Conservation (phyloP, 1,140 invertebrate species). For the Medauroidea extradentata region DNA sequence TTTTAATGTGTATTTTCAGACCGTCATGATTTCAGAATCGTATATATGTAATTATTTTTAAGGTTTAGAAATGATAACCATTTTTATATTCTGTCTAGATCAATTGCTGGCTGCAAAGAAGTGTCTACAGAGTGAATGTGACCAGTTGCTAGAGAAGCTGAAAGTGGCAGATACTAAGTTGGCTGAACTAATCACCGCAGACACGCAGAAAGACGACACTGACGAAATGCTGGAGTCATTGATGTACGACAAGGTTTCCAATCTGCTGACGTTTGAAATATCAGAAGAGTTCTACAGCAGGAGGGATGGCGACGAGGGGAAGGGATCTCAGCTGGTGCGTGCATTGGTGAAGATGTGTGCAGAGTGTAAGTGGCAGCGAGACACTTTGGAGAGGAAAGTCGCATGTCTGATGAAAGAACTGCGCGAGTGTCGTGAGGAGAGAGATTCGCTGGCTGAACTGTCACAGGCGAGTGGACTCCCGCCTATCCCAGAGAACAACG, state of each 20-base stretch:
- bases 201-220: conserved; percentile 25
- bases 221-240: not conserved
- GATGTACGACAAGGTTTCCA: not conserved
- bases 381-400: conserved; percentile 41
- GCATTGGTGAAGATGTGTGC: conserved; percentile 36
- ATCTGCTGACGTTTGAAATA: not conserved
- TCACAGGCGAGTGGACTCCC: conserved; percentile 37
- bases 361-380: conserved; percentile 41
- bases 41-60: conserved; percentile 4
- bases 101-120: conserved; percentile 56
- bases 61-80: not conserved
- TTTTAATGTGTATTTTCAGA: no score
- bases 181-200: no score
- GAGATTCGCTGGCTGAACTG: conserved; percentile 28
- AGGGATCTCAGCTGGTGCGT: conserved; percentile 30
- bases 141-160: conserved; percentile 40
- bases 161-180: conserved; percentile 33
- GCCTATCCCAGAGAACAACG: conserved; percentile 43
- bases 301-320: not conserved
- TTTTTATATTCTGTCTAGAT: conserved; percentile 37
- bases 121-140: conserved; percentile 55
- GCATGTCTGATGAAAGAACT: conserved; percentile 38
- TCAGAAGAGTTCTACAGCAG: not conserved
- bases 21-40: no score
- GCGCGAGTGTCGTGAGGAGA: conserved; percentile 26